Base-by-base conservation (phyloP, 2,888 invertebrate species). In the Microdon myrmicae region DNA sequence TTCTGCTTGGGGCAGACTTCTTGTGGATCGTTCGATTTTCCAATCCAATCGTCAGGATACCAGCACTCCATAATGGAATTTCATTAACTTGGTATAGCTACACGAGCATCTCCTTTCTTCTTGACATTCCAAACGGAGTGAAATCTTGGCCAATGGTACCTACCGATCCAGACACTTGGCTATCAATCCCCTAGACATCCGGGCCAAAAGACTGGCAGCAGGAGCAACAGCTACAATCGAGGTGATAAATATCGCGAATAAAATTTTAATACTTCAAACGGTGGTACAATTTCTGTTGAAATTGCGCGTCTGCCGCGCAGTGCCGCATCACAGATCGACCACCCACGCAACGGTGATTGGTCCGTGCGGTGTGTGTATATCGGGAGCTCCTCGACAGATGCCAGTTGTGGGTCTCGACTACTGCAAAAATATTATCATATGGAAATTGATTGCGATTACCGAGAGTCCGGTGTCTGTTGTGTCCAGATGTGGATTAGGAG, bases 341-440 rank as follows among this genome's bases (percentile, higher is more conserved):
- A 64, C 64, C 64, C 64, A 64, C 64, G 58, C 64, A 64, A 64
- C 45, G 31, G n/a, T 22, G 25, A 39, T 45, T 39, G 28, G 29
- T 16, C 35, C 26, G 34, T 32, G 31, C 41, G 51, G 43, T 43
- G n/a, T n/a, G 64, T 64, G 64, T 64, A 58, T 56, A 58, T 56
- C 64, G 29, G 58, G 45, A 64, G 64, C 64, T 47, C 37, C 41
- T 56, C 53, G 34, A 20, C 23, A 26, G 39, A 20, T 37, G 17
- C 35, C 31, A 23, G 29, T 34, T 3, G 13, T 23, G 56, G 23
- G 28, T 39, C 31, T 37, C 22, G 44, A n/a, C 55, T 61, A 44
- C 58, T 48, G 67, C 58, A 69, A 68, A 70, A 72, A 71, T 71
- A 72, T 72, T 72, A 72, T 72, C 72, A 71, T 71, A 72, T 71